phyloP scores from a whole-genome alignment of 2,888 invertebrate genomes.

The Elegia similella region DNA sequence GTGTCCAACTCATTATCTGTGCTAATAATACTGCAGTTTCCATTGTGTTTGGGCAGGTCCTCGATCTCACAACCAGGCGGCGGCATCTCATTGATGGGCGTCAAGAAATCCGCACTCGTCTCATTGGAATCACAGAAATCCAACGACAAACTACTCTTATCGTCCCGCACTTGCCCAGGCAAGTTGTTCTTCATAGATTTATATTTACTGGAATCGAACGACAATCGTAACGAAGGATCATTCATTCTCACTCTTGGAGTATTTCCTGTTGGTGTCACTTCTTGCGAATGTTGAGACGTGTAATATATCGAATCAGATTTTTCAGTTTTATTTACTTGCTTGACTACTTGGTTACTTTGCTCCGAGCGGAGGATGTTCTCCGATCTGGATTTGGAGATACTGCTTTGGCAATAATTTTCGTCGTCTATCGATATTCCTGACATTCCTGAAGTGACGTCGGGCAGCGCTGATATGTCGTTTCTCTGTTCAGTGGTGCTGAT shows the following conservation, averaged over 20 bases:
- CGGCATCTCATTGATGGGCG: conserved; percentile 78
- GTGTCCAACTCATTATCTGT: conserved; percentile 72
- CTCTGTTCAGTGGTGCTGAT: conserved; percentile 75
- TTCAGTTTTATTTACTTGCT: conserved; percentile 53
- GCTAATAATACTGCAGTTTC: conserved; percentile 66
- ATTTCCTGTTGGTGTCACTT: conserved; percentile 67
- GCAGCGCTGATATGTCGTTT: conserved; percentile 68
- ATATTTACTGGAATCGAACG: conserved; percentile 72
- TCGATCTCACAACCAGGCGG: conserved; percentile 73
- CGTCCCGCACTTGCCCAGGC: conserved; percentile 53
- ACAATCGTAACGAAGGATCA: conserved; percentile 65
- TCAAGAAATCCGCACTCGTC: conserved; percentile 75
- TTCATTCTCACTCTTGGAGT: conserved; percentile 58
- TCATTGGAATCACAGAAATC: conserved; percentile 77
- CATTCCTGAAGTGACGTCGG: conserved; percentile 74
- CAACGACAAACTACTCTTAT: conserved; percentile 68
- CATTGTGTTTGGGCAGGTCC: conserved; percentile 70
- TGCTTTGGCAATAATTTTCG: conserved; percentile 69
- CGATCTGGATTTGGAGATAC: conserved; percentile 74
- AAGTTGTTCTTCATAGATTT: conserved; percentile 57
- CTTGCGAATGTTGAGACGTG: conserved; percentile 74
- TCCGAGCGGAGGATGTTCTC: conserved; percentile 74
- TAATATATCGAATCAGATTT: conserved; percentile 75
- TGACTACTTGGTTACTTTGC: conserved; percentile 53
- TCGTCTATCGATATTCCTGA: conserved; percentile 77